These are phyloP conservation scores for Drosophila anomalata DNA, from an alignment of 2,888 invertebrate species.

Conservation along the genomic window DNA sequence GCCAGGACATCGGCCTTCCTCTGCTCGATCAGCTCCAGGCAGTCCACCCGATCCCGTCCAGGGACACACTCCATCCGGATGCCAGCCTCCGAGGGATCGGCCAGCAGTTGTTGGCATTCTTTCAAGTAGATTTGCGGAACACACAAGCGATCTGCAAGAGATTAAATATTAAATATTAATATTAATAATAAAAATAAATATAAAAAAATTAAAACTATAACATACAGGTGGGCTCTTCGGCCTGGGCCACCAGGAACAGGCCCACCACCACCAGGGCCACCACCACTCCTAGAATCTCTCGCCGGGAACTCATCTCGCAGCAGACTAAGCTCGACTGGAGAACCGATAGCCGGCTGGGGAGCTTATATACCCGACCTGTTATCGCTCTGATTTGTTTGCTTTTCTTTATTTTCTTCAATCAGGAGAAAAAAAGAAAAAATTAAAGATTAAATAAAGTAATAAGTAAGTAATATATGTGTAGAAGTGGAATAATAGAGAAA, in stretches of 20 bases:
- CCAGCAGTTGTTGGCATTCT: slow-evolving; percentile 86
- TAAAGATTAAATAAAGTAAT: background rate
- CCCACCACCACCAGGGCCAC: slow-evolving; percentile 27
- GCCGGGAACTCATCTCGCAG: slow-evolving; percentile 39
- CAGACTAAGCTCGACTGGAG: slow-evolving; percentile 49
- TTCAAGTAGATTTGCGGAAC: slow-evolving; percentile 87
- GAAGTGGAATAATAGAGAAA: slow-evolving; percentile 11
- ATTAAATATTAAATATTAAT: background rate
- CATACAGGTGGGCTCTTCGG: slow-evolving; percentile 71
- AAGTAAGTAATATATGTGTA: background rate
- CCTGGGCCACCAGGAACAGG: slow-evolving; percentile 30
- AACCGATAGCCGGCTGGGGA: slow-evolving; percentile 56
- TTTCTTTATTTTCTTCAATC: slow-evolving; percentile 13
- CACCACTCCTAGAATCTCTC: slow-evolving; percentile 26
- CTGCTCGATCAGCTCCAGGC: slow-evolving; percentile 90
- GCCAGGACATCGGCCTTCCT: slow-evolving; percentile 92
- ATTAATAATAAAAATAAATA: background rate
- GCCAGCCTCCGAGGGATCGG: slow-evolving; percentile 83
- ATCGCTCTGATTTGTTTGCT: slow-evolving; percentile 11
- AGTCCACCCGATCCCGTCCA: slow-evolving; percentile 88
- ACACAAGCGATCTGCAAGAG: slow-evolving; percentile 88
- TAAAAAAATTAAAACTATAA: slow-evolving; percentile 9
- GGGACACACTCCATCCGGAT: slow-evolving; percentile 88
- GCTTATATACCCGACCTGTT: slow-evolving; percentile 55
- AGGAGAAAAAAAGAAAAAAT: slow-evolving; percentile 1